Evolutionary conservation across 2,113 vertebrate genomes (phyloP).

Genomic region (Uropsilus gracilis): DNA sequence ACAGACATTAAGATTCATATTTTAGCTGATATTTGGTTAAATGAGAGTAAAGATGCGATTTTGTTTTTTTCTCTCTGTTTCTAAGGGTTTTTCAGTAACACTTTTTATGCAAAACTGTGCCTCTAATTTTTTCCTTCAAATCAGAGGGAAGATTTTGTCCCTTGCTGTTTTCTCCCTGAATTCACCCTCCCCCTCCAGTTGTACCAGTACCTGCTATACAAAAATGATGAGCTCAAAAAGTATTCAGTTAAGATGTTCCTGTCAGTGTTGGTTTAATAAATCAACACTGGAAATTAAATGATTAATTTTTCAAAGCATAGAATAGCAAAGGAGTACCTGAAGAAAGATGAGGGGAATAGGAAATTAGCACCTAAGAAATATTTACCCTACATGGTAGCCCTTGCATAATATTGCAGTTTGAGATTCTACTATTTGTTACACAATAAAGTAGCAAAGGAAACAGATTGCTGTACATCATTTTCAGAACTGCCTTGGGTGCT

Average conservation of each 20-base stretch:
- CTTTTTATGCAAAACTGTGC: slow-evolving; percentile 30
- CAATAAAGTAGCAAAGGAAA: slow-evolving; percentile 38
- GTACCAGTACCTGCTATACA: neutral
- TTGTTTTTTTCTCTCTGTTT: neutral
- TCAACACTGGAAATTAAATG: slow-evolving; percentile 57
- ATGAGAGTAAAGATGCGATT: neutral
- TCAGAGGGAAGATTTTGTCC: slow-evolving; percentile 27
- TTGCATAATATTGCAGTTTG: slow-evolving; percentile 42
- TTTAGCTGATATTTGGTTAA: slow-evolving; percentile 57
- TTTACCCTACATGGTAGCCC: slow-evolving; percentile 27
- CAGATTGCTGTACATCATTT: neutral
- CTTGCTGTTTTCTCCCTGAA: neutral
- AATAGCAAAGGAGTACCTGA: slow-evolving; percentile 13
- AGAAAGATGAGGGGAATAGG: slow-evolving; percentile 35
- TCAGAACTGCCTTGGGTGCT: neutral
- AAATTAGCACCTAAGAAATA: slow-evolving; percentile 52
- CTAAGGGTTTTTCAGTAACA: neutral
- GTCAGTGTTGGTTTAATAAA: slow-evolving; percentile 55
- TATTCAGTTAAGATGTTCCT: slow-evolving; percentile 48
- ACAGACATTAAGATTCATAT: neutral
- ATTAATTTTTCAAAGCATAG: slow-evolving; percentile 66
- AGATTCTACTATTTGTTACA: slow-evolving; percentile 51
- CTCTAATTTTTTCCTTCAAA: slow-evolving; percentile 41
- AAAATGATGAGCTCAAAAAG: slow-evolving; percentile 21
- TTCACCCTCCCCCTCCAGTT: neutral